Conservation (phyloP, 2,113 vertebrate genomes). For the Neodontobutis hainanensis region DNA sequence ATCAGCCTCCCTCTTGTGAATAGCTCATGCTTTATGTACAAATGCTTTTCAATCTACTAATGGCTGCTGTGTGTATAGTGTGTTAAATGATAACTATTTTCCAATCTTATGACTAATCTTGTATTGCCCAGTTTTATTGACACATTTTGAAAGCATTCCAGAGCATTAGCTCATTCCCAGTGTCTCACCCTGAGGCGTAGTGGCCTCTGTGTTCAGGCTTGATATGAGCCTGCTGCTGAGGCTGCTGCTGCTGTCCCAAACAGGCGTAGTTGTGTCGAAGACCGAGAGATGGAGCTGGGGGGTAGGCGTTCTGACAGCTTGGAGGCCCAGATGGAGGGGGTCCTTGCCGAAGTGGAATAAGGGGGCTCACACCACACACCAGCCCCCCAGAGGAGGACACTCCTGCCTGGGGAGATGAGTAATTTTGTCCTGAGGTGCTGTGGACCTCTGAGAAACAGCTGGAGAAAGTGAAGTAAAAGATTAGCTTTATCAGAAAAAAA, state of each 20-base stretch:
- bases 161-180: too few species aligned
- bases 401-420: constrained; percentile 78
- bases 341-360: constrained; percentile 77
- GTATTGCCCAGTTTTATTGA: too few species aligned
- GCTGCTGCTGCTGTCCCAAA: constrained; percentile 77
- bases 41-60: constrained; percentile 46
- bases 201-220: constrained; percentile 92
- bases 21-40: constrained; percentile 43
- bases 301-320: constrained; percentile 78
- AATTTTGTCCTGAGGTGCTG: constrained; percentile 75
- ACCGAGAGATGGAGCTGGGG: constrained; percentile 78
- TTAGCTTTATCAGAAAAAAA: constrained; percentile 70
- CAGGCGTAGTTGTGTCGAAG: constrained; percentile 90
- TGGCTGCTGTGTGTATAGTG: constrained; percentile 43
- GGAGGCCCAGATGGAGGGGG: constrained; percentile 63
- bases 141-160: too few species aligned
- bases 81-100: background rate
- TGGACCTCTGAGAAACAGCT: constrained; percentile 98
- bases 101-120: background rate
- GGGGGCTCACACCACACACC: constrained; percentile 80
- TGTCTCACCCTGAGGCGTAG: constrained; percentile 90
- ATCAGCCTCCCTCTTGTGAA: constrained; percentile 42
- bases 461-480: constrained; percentile 42
- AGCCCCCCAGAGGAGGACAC: constrained; percentile 78
- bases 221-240: constrained; percentile 81